These are phyloP conservation scores for Toxostoma redivivum DNA, from an alignment of 2,113 vertebrate species.

Conservation along the genomic window DNA sequence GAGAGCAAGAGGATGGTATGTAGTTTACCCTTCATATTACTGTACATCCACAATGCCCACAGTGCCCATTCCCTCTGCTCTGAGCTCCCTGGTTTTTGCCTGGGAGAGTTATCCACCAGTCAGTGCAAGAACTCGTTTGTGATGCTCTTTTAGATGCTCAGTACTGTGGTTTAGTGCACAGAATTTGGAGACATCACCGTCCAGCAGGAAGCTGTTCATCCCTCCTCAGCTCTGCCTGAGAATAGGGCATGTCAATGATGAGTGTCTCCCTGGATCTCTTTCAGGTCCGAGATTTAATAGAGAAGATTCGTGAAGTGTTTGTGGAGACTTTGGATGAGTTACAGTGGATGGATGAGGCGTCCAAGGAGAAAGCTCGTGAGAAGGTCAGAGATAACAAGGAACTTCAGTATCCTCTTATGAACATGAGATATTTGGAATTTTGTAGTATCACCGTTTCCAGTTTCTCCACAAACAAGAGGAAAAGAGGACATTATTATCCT, in stretches of 20 bases:
- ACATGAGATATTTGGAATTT: neutral
- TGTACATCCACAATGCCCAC: neutral
- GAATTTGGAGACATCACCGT: neutral
- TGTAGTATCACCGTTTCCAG: neutral
- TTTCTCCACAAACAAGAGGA: neutral
- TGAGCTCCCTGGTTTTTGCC: neutral
- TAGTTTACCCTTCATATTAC: constrained; percentile 43
- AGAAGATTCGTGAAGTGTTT: constrained; percentile 87
- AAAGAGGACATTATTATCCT: neutral
- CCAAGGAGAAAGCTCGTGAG: constrained; percentile 88
- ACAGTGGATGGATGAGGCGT: constrained; percentile 90
- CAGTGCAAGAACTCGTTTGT: neutral
- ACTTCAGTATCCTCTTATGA: neutral
- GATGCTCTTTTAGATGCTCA: neutral
- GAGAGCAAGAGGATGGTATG: constrained; percentile 92
- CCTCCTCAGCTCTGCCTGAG: neutral
- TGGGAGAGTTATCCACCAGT: neutral
- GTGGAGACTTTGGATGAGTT: constrained; percentile 92
- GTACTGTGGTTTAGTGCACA: neutral
- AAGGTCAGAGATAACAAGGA: constrained; percentile 75
- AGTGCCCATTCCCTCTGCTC: neutral
- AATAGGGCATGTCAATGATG: neutral
- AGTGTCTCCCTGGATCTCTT: neutral
- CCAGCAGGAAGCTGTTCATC: neutral
- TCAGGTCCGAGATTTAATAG: constrained; percentile 88